Evolutionary conservation across 2,113 vertebrate genomes (phyloP), one percentile per base, ranked within the genome.

Genomic region (Neomonachus schauinslandi): DNA sequence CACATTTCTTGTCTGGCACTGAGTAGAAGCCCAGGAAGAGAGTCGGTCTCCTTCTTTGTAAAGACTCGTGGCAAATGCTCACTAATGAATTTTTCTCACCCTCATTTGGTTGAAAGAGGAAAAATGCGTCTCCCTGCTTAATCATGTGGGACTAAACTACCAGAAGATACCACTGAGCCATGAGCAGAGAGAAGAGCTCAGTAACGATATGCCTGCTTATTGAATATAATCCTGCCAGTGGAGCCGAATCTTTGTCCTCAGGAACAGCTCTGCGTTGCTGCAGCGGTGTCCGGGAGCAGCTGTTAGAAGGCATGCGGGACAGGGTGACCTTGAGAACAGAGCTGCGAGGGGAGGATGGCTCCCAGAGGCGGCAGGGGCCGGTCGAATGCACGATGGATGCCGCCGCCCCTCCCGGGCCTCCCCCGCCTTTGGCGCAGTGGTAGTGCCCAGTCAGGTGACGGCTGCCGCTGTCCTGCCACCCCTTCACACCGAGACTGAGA

Each of bases 311-410:
- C 24, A 28, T 14, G 9, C 1, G 19, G 22, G 19, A 2, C 33
- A 49, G 84, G 42, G 24, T 95, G 96, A 98, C 97, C 96, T 98
- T 96, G 84, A 97, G 69, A 51, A 89, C 51, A 72, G 69, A 86
- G 61, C 94, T 11, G 2, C 2, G 42, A 21, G 51, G 51, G 12
- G 21, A 83, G 67, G 67, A 4, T 0, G 0, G 10, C 57, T 63
- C 84, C 14, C 15, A 13, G 3, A 33, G 46, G 86, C 19, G 39
- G 82, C 31, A 12, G 51, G 85, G 57, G 24, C 76, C 26, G 22
- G 7, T 61, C 0, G 11, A 12, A 8, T 11, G 67, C 36, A 15
- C 7, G 0, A 6, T 21, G 67, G 0, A 6, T 21, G 67, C 5
- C 1, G 0, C 31, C 6, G 24, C 9, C 28, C 67, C 24, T 49